phyloP scores from a whole-genome alignment of 2,888 invertebrate genomes.

The Heliconius hortense region DNA sequence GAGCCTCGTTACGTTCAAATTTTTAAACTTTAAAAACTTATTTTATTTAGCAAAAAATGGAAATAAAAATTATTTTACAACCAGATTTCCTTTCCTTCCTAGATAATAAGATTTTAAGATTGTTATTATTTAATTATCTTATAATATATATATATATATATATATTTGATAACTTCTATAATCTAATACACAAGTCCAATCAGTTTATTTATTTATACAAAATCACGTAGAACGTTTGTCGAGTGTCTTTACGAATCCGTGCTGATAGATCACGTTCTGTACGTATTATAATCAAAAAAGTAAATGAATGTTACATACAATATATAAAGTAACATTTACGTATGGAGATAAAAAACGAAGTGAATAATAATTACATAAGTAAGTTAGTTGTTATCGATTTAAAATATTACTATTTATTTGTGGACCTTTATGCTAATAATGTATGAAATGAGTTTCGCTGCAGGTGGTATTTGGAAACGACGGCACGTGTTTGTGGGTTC shows the following conservation, averaged over 20 bases:
- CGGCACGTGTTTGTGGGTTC: too few species aligned
- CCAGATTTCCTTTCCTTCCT: neutral
- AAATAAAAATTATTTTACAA: neutral
- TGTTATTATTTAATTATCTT: neutral
- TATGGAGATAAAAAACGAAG: constrained; percentile 13
- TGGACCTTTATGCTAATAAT: neutral
- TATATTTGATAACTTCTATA: neutral
- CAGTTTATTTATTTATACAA: constrained; percentile 16
- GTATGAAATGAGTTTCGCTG: neutral
- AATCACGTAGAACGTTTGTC: constrained; percentile 27
- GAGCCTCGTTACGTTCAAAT: neutral
- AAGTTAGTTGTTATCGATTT: neutral
- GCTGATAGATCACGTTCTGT: constrained; percentile 37
- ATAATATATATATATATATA: neutral
- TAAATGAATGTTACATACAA: constrained; percentile 36
- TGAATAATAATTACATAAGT: constrained; percentile 12
- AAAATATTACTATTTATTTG: neutral
- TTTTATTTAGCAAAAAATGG: neutral
- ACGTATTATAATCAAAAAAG: constrained; percentile 31
- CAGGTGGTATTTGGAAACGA: neutral
- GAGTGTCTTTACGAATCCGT: constrained; percentile 19
- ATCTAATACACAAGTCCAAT: neutral
- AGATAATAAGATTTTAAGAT: neutral
- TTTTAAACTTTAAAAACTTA: neutral
- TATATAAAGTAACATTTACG: constrained; percentile 26